Percentiles rank a stretch among this genome's conserved stretches.
These are phyloP conservation scores for Conopomorpha cramerella DNA, from an alignment of 1,140 invertebrate genomes.

Conservation along the genomic window DNA sequence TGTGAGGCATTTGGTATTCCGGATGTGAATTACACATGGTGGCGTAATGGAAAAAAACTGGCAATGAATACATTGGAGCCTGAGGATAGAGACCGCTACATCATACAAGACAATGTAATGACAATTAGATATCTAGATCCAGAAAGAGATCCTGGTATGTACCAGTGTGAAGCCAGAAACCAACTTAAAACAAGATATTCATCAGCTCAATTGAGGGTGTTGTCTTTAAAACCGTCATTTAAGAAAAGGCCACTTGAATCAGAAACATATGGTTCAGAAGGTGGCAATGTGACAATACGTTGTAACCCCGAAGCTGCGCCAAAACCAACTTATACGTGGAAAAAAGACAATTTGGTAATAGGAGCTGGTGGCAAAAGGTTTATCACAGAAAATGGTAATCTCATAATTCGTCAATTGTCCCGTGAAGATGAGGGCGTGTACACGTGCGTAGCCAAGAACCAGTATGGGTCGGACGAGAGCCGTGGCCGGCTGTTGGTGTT, in stretches of 20 bases:
- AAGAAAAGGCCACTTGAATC: conserved; percentile 85
- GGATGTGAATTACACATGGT: conserved; percentile 92
- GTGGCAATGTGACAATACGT: conserved; percentile 87
- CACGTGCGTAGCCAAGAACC: conserved; percentile 85
- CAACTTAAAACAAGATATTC: conserved; percentile 85
- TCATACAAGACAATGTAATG: conserved; percentile 85
- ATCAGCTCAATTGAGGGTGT: conserved; percentile 86
- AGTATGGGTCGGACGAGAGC: conserved; percentile 80
- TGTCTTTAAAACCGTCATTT: conserved; percentile 87
- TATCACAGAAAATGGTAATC: conserved; percentile 81
- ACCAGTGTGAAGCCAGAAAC: conserved; percentile 91
- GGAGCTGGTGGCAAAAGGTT: conserved; percentile 77
- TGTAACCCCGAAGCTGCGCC: conserved; percentile 96
- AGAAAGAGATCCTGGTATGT: conserved; percentile 91
- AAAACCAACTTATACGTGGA: conserved; percentile 86
- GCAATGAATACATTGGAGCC: conserved; percentile 66
- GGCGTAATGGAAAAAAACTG: conserved; percentile 81
- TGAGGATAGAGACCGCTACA: conserved; percentile 76
- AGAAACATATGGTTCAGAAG: conserved; percentile 88
- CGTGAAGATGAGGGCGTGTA: conserved; percentile 88
- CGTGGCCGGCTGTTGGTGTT: conserved; percentile 83
- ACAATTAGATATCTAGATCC: conserved; percentile 79
- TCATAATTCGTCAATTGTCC: conserved; percentile 86
- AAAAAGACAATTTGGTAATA: conserved; percentile 84
- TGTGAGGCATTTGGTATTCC: conserved; percentile 96